These are phyloP conservation scores for Acronicta psi DNA, from an alignment of 2,888 invertebrate species.

Conservation along the genomic window DNA sequence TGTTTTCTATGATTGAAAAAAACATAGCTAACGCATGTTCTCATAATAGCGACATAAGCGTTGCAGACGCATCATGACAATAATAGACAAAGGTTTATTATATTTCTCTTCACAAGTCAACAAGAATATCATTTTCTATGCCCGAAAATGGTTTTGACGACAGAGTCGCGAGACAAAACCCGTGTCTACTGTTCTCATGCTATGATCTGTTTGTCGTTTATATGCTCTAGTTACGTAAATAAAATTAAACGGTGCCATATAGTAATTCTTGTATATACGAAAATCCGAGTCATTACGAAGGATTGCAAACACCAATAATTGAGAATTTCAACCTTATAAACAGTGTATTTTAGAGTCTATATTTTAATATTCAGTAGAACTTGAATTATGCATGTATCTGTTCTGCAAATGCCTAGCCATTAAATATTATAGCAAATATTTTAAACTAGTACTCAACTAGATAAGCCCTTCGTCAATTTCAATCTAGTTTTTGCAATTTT, in stretches of 20 bases:
- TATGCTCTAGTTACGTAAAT: neutral
- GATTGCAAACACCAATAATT: slow-evolving; percentile 28
- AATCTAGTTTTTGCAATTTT: slow-evolving; percentile 7
- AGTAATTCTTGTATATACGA: neutral
- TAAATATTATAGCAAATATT: slow-evolving; percentile 28
- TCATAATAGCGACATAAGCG: neutral
- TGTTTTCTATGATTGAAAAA: slow-evolving; percentile 11
- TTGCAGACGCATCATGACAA: neutral
- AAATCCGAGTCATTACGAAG: neutral
- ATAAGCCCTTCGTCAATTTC: slow-evolving; percentile 1
- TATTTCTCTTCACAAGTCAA: neutral
- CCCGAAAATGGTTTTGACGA: too few relatives aligned
- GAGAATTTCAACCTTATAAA: slow-evolving; percentile 25
- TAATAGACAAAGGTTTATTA: too few relatives aligned
- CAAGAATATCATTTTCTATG: neutral
- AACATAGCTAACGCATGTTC: neutral
- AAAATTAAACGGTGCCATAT: too few relatives aligned
- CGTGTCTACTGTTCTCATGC: too few relatives aligned
- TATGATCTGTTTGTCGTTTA: too few relatives aligned
- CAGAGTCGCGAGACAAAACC: too few relatives aligned
- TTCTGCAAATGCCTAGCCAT: slow-evolving; percentile 11
- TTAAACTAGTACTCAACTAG: slow-evolving; percentile 32
- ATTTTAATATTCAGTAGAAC: slow-evolving; percentile 9
- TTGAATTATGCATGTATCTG: slow-evolving; percentile 40
- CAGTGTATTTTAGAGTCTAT: slow-evolving; percentile 1